Evolutionary conservation across 1,140 invertebrate genomes (phyloP), one percentile per base, ranked within the genome.

Genomic region (Brachionus sp.): DNA sequence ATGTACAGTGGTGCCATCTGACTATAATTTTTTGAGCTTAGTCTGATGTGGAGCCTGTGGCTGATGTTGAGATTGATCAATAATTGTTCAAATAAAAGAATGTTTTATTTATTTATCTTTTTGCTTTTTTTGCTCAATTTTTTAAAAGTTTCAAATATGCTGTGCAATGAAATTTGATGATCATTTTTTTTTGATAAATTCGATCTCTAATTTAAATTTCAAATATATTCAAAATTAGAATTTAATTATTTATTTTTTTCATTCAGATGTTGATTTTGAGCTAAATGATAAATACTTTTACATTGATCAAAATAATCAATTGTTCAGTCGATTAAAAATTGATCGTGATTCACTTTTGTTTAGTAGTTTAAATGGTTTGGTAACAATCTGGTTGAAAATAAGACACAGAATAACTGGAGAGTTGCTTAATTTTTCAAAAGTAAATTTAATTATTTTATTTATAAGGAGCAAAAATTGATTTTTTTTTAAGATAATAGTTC

Each of bases 381-480:
- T 80, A 44, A 25, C 16, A 42, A 9, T 42, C 13, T 80, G 77
- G 77, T 23, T 80, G 12, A 50, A 50, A 80, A 53, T 80, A 10
- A 29, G 9, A 12, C 19, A 62, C 23, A 80, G 16, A 62, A 35
- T 12, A 16, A 80, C 25, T 1, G 19, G 46, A 19, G 19, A 57
- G 1, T 13, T 80, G 1, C 19, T 66, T 5, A 80, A 62, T 80
- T 80, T 10, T 64, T 80, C 57, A 5, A 57, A 80, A 80, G 66
- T 70, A 5, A 37, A 33, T 16, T 23, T 16, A 25, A 64, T 12
- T 25, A 5, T 23, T 37, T 70, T 70, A 39, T 0, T 9, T 37
- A 6, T 42, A 70, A 39, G 23, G 37, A 0, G 16, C 16, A 23
- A 39, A 37, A 5, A 19, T 70, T 0, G 16, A 42, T 37, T 3